Base-by-base conservation (phyloP, 1,140 invertebrate species). In the Seison nebaliae region DNA sequence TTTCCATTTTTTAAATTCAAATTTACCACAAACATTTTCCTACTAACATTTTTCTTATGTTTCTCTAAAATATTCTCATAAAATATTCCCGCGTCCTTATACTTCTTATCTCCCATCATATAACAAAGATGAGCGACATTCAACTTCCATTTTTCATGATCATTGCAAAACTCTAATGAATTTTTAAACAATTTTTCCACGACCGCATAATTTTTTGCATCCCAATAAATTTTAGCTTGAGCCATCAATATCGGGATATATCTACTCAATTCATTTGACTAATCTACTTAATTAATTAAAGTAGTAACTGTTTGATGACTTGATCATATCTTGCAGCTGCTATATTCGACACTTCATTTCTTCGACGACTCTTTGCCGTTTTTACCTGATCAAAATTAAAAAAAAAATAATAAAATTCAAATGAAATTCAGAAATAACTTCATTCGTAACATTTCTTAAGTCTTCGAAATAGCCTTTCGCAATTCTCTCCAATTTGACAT, bases 161-260 rank as follows among this genome's bases (percentile, higher is more conserved):
- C 83, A 48, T 80, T 84, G 50, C 84, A 94, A 57, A 94, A 94
- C 53, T 96, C 88, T 0, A 80, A 79, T 28, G 83, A 93, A 54
- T 86, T 86, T 16, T 80, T 68, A 49, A 63, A 65, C n/a, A 64
- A 51, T 44, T 54, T 62, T 45, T 63, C 62, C 1, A 88, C 81
- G 54, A 88, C 78, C 2, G 69, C 60, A 51, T 93, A 96, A 54
- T 94, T 83, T 52, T 86, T 79, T 49, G 79, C 66, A 39, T 94
- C 81, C 88, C 88, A 96, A 50, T 86, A 88, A 44, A 96, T 88
- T 67, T 88, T 93, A 1, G 86, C 84, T 58, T 96, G 84, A 3
- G 83, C 79, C 86, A 96, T 94, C 8, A 96, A 65, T 8, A 94
- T 78, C 0, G 88, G 86, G 41, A 93, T 67, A 47, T 73, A 75